These are phyloP conservation scores for Cyanistes caeruleus DNA, from an alignment of 2,113 vertebrate species.

Conservation along the genomic window DNA sequence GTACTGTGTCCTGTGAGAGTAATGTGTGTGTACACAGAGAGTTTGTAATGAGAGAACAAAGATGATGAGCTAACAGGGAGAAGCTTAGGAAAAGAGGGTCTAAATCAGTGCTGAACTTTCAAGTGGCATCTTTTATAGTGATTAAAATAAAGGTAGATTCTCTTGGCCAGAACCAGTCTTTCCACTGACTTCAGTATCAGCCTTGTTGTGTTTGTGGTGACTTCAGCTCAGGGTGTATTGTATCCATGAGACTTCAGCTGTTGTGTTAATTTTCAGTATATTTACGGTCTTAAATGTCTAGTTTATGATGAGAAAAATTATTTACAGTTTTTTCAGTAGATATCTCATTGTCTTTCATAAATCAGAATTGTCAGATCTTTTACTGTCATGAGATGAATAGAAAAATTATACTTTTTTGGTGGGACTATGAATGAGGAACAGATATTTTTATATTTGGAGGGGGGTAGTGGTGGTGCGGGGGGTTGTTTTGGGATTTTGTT, in stretches of 20 bases:
- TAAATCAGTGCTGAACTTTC: not conserved
- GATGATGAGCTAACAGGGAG: not conserved
- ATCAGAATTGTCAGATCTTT: not conserved
- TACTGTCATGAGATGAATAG: not conserved
- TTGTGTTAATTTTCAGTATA: not conserved
- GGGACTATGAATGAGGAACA: not conserved
- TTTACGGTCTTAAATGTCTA: not conserved
- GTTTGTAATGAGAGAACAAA: not conserved
- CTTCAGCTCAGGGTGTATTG: not conserved
- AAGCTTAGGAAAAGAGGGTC: not conserved
- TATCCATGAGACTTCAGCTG: not conserved
- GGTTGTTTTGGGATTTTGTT: not conserved
- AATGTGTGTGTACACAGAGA: fast-evolving
- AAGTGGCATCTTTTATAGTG: not conserved
- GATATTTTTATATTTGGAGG: not conserved
- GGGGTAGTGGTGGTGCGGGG: too few relatives aligned
- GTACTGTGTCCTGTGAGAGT: not conserved
- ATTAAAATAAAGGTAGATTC: not conserved
- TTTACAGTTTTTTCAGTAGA: not conserved
- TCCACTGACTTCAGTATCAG: not conserved
- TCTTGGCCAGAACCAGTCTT: not conserved
- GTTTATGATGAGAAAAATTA: not conserved
- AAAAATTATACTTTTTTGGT: not conserved
- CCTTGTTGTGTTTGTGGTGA: not conserved
- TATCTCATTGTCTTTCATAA: not conserved